Evolutionary conservation across 2,113 vertebrate genomes (phyloP), one percentile per base, ranked within the genome.

Genomic region (Eidolon helvum): DNA sequence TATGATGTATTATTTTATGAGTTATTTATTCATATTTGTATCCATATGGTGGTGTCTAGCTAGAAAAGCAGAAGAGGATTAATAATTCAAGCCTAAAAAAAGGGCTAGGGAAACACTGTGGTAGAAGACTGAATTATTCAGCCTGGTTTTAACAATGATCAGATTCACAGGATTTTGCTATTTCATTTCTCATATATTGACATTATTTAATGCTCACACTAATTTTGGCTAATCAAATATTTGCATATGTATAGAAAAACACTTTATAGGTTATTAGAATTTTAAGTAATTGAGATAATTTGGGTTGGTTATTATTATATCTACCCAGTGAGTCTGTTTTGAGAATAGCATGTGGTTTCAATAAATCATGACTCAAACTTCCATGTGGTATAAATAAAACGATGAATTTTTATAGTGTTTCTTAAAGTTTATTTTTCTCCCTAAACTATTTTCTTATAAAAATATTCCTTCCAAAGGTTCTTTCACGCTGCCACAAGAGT

Each of bases 61-160:
- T 93, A 66, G 93, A 88, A 97, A 96, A 92, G 8, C 35, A 90
- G 90, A 43, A 57, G 24, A 92, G 26, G 24, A 94, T 97, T 97
- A 96, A 95, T 97, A 97, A 96, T 95, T 95, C 69, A 92, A 94
- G 15, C 10, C 93, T 55, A 7, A 92, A 92, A 95, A 94, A 89
- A 50, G 33, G 14, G 68, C 28, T 24, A 75, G 69, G 85, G 71
- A 90, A 94, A 85, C 45, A 88, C 26, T 61, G 5, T 48, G n/a
- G 43, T 35, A 66, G 50, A 79, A 90, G 48, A 84, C 45, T 79
- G 38, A 97, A 97, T 96, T 97, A 91, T 94, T 97, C 88, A 97
- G 53, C 14, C 82, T 96, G 88, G 53, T 87, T 95, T 97, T 43
- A 22, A 65, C 21, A 35, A 22, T 28, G 38, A 94, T 90, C 79